Conservation (phyloP, 2,888 invertebrate species). For the Epinotia demarniana region DNA sequence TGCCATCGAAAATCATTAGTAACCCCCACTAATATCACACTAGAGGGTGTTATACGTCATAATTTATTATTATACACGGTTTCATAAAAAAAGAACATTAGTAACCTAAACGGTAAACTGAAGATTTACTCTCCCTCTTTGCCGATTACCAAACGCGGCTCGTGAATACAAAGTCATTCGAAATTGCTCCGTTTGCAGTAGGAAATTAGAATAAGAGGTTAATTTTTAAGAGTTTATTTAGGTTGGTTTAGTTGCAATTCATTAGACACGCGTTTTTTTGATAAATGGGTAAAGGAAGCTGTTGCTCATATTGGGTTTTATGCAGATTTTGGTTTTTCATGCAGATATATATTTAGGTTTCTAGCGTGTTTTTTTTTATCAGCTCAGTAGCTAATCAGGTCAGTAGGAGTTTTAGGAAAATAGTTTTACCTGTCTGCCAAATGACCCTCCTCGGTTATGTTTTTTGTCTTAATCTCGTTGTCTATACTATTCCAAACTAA, state of each 20-base stretch:
- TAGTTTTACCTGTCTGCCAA: too few species aligned
- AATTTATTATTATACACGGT: conserved; percentile 41
- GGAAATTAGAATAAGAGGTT: neutral
- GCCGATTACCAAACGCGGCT: neutral
- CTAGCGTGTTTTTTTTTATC: neutral
- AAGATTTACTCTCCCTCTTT: conserved; percentile 34
- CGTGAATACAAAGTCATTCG: neutral
- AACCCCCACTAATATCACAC: conserved; percentile 20
- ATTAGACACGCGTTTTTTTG: conserved; percentile 38
- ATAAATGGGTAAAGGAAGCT: conserved; percentile 43
- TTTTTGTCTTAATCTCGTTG: too few species aligned
- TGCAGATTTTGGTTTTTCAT: conserved; percentile 28
- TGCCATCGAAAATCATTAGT: conserved; percentile 14
- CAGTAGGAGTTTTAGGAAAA: too few species aligned
- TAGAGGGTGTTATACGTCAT: conserved; percentile 38
- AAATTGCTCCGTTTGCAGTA: neutral
- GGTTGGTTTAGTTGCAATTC: conserved; percentile 27
- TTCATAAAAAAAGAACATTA: conserved; percentile 41
- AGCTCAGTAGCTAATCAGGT: neutral
- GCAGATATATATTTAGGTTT: neutral
- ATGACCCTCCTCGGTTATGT: too few species aligned
- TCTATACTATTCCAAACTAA: too few species aligned
- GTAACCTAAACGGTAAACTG: conserved; percentile 43
- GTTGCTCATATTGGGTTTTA: conserved; percentile 41
- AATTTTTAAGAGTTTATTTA: neutral